Evolutionary conservation across 2,113 vertebrate genomes (phyloP), one percentile per base, ranked within the genome.

Genomic region (Meriones unguiculatus): DNA sequence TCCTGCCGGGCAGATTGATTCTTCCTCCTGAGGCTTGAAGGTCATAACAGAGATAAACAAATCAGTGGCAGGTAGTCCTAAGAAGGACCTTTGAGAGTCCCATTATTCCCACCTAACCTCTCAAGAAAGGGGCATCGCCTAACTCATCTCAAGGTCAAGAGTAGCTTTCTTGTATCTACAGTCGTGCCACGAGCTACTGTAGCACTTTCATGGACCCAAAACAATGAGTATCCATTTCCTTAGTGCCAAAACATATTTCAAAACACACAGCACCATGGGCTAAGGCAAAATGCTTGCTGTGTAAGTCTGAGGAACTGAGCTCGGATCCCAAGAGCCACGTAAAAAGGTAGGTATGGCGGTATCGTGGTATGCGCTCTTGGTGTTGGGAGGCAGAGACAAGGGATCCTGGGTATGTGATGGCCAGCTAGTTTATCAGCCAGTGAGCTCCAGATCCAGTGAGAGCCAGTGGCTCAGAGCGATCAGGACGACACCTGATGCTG

Each of bases 1-100:
- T 46, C 80, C 0, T 0, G 3, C 80, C 1, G 7, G 57, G 8
- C 2, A 1, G 70, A 80, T 46, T 32, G 32, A 69, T 97, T 90
- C 67, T 92, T 65, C 91, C 78, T 80, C 3, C 7, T 73, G 73
- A 80, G 67, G 10, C 11, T 46, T 30, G 25, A 78, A 84, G 59
- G 24, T 87, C 82, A 35, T 38, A 73, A 80, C 25, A 81, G 38
- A 59, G 14, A 38, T 72, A 28, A 87, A 69, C 12, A 88, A 94
- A 78, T 1, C 2, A 20, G 54, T 73, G 4, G 50, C 32, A 67
- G 50, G 0, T 38, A 38, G 64, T 38, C 59, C 15, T 82, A 7
- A 32, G 57, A 84, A 70, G 13, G 32, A 4, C n/a, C 67, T 4
- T 22, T 28, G 52, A 72, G 7, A 80, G 3, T n/a, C 70, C 85